phyloP scores from a whole-genome alignment of 1,140 invertebrate genomes.

The Drosophila navojoa region DNA sequence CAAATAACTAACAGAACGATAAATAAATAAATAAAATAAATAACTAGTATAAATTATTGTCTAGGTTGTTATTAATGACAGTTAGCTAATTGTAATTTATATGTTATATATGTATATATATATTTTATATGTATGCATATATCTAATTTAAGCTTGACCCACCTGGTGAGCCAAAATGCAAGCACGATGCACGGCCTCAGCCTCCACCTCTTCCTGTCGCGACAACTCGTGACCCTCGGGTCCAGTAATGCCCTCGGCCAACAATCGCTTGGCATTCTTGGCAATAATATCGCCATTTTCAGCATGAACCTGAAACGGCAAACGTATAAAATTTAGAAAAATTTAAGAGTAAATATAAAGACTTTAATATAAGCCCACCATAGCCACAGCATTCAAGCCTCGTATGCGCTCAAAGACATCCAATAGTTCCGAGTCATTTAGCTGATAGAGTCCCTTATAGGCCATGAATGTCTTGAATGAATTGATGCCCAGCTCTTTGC shows the following conservation, averaged over 20 bases:
- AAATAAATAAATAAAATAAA: no score
- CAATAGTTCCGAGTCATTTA: constrained; percentile 95
- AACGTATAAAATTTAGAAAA: not conserved
- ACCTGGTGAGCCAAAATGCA: constrained; percentile 96
- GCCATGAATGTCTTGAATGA: constrained; percentile 99
- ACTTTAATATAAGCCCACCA: constrained; percentile 83
- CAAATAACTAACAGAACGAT: no score
- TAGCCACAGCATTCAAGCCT: constrained; percentile 92
- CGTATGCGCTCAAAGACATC: constrained; percentile 92
- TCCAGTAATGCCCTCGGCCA: constrained; percentile 94
- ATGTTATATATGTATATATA: no score
- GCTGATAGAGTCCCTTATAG: constrained; percentile 94
- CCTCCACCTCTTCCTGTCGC: constrained; percentile 98
- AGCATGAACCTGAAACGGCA: constrained; percentile 91
- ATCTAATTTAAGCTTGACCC: no score
- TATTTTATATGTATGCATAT: no score
- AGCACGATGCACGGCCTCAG: constrained; percentile 97
- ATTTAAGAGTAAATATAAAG: not conserved
- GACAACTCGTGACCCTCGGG: constrained; percentile 99
- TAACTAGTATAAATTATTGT: no score
- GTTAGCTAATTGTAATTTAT: no score
- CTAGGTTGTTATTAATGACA: no score
- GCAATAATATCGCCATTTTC: constrained; percentile 98
- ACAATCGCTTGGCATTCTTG: constrained; percentile 94
- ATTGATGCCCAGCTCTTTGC: constrained; percentile 94